phyloP scores from a whole-genome alignment of 2,797 vertebrate species.

The Crossoptilon crossoptilon region DNA sequence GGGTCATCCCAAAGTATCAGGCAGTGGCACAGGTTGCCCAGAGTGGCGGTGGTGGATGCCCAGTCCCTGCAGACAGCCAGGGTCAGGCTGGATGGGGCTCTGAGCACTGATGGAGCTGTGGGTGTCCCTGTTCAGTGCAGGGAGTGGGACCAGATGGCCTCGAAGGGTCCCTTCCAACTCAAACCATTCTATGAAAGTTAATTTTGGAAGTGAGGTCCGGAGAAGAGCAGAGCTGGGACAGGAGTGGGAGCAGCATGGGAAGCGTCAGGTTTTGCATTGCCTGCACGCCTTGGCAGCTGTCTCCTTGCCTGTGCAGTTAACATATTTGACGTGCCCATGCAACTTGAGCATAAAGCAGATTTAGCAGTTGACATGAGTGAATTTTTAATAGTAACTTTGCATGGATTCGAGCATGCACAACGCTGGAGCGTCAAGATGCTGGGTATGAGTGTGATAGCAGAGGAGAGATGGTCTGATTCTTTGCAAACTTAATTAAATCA shows the following conservation, averaged over 20 bases:
- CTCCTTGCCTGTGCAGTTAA: background rate
- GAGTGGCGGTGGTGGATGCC: too few relatives aligned
- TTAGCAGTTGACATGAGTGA: background rate
- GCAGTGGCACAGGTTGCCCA: too few relatives aligned
- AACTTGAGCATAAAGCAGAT: background rate
- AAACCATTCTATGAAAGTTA: background rate
- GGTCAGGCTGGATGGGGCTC: too few relatives aligned
- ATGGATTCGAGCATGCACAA: background rate
- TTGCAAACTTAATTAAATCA: background rate
- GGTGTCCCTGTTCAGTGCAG: too few relatives aligned
- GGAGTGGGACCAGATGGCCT: too few relatives aligned
- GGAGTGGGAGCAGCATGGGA: background rate
- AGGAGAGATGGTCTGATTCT: background rate
- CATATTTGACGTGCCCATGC: background rate
- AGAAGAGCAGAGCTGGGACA: background rate
- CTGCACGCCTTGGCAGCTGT: background rate
- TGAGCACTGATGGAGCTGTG: too few relatives aligned
- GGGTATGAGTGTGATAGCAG: fast-evolving
- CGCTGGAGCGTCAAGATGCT: background rate
- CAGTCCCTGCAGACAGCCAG: too few relatives aligned
- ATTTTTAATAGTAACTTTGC: background rate
- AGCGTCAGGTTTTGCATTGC: background rate
- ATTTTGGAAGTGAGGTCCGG: background rate
- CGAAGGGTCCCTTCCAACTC: too few relatives aligned
- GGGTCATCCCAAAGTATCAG: background rate